Base-by-base conservation (phyloP, 1,140 invertebrate species). In the Melitaea cinxia region DNA sequence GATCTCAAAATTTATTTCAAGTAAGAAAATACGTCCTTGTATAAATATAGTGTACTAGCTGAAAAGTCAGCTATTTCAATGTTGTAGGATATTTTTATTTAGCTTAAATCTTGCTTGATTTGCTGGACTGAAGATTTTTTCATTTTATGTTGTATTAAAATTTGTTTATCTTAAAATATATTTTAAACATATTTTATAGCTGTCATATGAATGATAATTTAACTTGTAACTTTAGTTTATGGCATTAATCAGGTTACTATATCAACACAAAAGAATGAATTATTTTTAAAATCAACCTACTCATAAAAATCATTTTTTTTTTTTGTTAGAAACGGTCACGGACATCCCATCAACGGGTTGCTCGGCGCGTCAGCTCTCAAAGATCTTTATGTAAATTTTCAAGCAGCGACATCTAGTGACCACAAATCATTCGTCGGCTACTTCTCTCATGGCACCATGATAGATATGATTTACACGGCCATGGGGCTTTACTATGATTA, bases 361-460 rank as follows among this genome's bases (percentile, higher is more conserved):
- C n/a, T 73, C 4, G 74, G 74, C 9, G 68, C 57, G 21, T 28
- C 59, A 9, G 64, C 63, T 7, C 66, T 76, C 0, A 71, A 67
- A 49, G 68, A 76, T 26, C 54, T 77, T n/a, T 77, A 71, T 15
- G 21, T 68, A 28, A 77, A 63, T n/a, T 71, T 77, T 19, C 30
- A 35, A 4, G 2, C 47, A 19, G 65, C 54, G 2, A 21, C 30
- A 7, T 24, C 65, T 2, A 35, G 12, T 37, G 58, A 57, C 4
- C 17, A 45, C 1, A 73, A 57, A 4, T 64, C 62, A 5, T 47
- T 76, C 9, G 65, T 60, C 15, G 71, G 54, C 0, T 76, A 69
- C 42, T 73, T 76, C 49, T 67, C 74, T 14, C 74, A 76, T 17
- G 74, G 67, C 2, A 72, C 74, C 1, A 73, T 76, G 71, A n/a